Conservation (phyloP, 1,140 invertebrate genomes). For the Oryctes rhinoceros region DNA sequence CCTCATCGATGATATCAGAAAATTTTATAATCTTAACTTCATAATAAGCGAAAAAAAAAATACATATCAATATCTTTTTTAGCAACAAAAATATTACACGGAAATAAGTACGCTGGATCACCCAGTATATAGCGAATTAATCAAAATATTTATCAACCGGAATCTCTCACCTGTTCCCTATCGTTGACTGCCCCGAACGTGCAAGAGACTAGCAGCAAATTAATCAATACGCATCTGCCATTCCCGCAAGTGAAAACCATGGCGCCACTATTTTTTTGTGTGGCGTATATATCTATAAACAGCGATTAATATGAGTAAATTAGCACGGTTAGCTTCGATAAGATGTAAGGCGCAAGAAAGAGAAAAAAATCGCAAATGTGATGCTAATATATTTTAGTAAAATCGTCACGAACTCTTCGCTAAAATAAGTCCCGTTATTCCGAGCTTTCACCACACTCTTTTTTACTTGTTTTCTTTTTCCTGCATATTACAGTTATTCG, state of each 20-base stretch:
- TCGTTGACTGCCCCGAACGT: neutral
- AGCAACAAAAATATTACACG: too few relatives aligned
- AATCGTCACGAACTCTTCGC: constrained; percentile 7
- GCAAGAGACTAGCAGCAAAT: neutral
- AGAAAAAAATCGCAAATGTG: neutral
- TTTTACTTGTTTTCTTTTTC: neutral
- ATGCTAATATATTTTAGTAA: neutral
- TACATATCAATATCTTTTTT: too few relatives aligned
- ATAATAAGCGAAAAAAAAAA: too few relatives aligned
- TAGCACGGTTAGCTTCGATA: neutral
- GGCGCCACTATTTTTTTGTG: neutral
- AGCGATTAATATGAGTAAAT: neutral
- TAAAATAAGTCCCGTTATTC: neutral
- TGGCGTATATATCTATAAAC: neutral
- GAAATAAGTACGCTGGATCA: too few relatives aligned
- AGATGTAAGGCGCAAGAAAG: neutral
- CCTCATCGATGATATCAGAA: too few relatives aligned
- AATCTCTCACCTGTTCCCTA: neutral
- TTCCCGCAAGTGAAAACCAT: constrained; percentile 7
- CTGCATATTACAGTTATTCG: neutral
- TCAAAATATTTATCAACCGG: too few relatives aligned
- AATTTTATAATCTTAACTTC: too few relatives aligned
- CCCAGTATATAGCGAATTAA: too few relatives aligned
- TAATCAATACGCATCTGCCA: neutral
- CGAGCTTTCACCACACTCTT: neutral